Evolutionary conservation across 2,888 invertebrate genomes (phyloP), one percentile per base, ranked within the genome.

Genomic region (Eugnorisma glareosa): DNA sequence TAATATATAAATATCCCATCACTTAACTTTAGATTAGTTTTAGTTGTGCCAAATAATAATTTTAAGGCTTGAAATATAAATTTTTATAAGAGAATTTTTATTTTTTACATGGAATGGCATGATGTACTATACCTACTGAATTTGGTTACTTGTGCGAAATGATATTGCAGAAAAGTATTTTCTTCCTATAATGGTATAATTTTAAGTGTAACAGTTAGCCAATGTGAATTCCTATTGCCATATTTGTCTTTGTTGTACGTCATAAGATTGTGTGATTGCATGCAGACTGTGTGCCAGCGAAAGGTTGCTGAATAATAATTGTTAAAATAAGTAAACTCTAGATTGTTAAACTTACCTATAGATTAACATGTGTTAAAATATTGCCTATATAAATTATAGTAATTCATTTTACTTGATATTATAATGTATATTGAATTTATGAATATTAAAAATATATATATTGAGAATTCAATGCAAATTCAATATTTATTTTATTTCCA

Each of bases 361-460:
- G 96, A 96, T 96, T 96, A 96, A 96, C 92, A 95, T 94, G 96
- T 96, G 96, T 96, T 96, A 96, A 96, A 96, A 96, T 96, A 96
- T 96, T 96, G 96, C 96, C 95, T 96, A 96, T 95, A 96, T 95
- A 96, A 96, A 96, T 95, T 96, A 96, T 96, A 96, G 95, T 95
- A 96, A 96, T 96, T 96, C 95, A 96, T 95, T 96, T 96, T 96
- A 96, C 95, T 96, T 96, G 94, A 96, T 95, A 96, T 96, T 96
- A 96, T 96, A 95, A 96, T 96, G 96, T 96, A 96, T 96, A 96
- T 96, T 96, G 95, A 96, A 96, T 96, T 96, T 96, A 96, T 96
- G 96, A 96, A 96, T 94, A 96, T 96, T 96, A 96, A 96, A 96
- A 93, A 95, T 95, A 96, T 96, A 96, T 96, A 96, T 96, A 96